Conservation (phyloP, 2,113 vertebrate genomes). For the Cromileptes altivelis region DNA sequence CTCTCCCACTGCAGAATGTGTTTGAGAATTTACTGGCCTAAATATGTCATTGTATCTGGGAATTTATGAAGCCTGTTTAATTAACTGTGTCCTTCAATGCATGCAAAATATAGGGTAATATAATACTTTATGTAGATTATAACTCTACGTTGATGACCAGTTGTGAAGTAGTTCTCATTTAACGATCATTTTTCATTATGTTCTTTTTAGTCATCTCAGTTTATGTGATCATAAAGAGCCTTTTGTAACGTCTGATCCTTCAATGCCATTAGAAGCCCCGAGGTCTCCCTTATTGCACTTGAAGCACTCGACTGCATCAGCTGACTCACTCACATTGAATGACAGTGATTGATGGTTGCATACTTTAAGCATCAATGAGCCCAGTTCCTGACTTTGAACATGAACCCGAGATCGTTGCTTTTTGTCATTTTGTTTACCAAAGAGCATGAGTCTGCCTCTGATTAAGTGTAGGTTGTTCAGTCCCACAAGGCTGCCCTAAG, state of each 20-base stretch:
- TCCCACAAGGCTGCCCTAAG: constrained; percentile 24
- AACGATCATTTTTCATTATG: neutral
- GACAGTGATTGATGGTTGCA: constrained; percentile 27
- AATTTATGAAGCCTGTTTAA: constrained; percentile 27
- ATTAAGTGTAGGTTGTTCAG: constrained; percentile 32
- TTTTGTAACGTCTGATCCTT: constrained; percentile 3
- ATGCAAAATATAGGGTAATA: constrained; percentile 24
- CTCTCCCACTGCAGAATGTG: constrained; percentile 34
- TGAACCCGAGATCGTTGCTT: constrained; percentile 11
- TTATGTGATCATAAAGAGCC: constrained; percentile 5
- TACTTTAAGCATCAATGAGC: neutral
- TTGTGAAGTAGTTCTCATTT: constrained; percentile 16
- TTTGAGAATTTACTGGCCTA: constrained; percentile 57
- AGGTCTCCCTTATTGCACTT: neutral
- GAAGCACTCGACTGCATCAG: neutral
- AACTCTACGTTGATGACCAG: neutral
- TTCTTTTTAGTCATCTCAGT: constrained; percentile 17
- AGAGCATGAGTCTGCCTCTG: constrained; percentile 29
- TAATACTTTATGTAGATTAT: neutral
- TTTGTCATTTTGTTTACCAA: constrained; percentile 19
- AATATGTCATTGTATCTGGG: constrained; percentile 60
- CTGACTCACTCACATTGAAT: neutral
- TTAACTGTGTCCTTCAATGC: constrained; percentile 1
- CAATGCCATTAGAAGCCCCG: neutral
- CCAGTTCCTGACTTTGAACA: constrained; percentile 13